Conservation (phyloP, 2,888 invertebrate genomes). For the Mesochorus sp. region DNA sequence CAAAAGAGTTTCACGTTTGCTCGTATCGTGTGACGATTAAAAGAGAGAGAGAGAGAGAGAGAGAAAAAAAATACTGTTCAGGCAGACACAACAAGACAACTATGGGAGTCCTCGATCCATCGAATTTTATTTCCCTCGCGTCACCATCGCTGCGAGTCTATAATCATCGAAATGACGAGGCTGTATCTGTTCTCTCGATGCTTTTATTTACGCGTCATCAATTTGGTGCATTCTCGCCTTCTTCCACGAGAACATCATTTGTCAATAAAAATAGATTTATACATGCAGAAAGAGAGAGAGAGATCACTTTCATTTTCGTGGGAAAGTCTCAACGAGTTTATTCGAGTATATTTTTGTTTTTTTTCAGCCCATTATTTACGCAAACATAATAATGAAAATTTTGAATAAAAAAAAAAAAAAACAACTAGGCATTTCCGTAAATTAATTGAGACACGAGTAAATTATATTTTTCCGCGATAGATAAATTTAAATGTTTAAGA, state of each 20-base stretch:
- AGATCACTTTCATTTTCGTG: slow-evolving; percentile 53
- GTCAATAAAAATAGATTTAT: slow-evolving; percentile 53
- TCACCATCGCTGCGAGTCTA: neutral
- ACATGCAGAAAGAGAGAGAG: slow-evolving; percentile 35
- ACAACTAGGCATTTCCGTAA: too few species aligned
- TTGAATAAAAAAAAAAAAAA: too few species aligned
- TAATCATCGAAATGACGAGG: slow-evolving; percentile 55
- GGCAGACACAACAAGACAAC: slow-evolving; percentile 38
- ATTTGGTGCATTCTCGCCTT: slow-evolving; percentile 1
- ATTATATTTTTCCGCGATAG: too few species aligned
- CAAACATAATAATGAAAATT: too few species aligned
- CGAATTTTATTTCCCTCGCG: neutral
- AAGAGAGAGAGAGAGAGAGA: neutral
- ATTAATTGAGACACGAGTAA: too few species aligned
- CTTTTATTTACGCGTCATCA: slow-evolving; percentile 48
- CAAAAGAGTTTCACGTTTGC: slow-evolving; percentile 29
- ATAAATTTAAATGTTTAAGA: too few species aligned
- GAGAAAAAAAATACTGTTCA: slow-evolving; percentile 9
- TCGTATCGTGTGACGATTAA: slow-evolving; percentile 29
- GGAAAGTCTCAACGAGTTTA: slow-evolving; percentile 17
- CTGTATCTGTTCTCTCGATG: slow-evolving; percentile 33
- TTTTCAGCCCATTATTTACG: neutral
- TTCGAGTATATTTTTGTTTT: neutral
- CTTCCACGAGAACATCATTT: slow-evolving; percentile 27
- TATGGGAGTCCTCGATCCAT: slow-evolving; percentile 21